Evolutionary conservation across 2,888 invertebrate species (phyloP).

Genomic region (Cyrtodaria siliqua): DNA sequence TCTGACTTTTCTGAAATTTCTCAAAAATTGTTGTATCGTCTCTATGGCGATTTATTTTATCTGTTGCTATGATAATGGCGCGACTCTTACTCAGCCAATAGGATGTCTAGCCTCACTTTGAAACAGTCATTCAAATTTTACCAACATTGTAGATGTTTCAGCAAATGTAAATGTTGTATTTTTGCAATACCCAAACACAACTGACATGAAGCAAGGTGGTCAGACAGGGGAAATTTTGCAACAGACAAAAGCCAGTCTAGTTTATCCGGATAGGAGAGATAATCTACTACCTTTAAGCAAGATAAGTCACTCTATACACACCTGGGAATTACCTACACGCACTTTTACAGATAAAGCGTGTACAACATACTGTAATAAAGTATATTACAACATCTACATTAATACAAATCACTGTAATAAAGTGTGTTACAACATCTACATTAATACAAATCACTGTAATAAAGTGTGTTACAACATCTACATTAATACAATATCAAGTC

Average conservation of each 20-base stretch:
- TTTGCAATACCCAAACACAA: no score
- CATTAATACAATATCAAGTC: constrained; percentile 17
- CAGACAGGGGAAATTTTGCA: no score
- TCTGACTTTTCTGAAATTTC: no score
- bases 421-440: constrained; percentile 7
- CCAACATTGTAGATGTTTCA: no score
- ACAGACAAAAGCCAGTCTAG: neutral
- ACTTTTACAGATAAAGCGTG: constrained; percentile 59
- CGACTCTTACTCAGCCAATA: no score
- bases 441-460: constrained; percentile 45
- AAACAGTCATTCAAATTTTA: no score
- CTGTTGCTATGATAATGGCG: no score
- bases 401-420: constrained; percentile 47
- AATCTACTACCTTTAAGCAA: constrained; percentile 3
- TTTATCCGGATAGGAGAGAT: neutral
- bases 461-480: constrained; percentile 18
- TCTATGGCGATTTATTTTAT: no score
- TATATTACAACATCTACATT: constrained; percentile 10
- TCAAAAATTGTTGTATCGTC: no score
- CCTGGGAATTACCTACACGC: constrained; percentile 49
- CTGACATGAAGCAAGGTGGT: no score
- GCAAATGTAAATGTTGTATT: no score
- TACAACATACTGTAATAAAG: constrained; percentile 55
- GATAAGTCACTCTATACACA: constrained; percentile 56
- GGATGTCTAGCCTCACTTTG: no score